Base-by-base conservation (phyloP, 2,113 vertebrate genomes). In the Parotia lawesii region DNA sequence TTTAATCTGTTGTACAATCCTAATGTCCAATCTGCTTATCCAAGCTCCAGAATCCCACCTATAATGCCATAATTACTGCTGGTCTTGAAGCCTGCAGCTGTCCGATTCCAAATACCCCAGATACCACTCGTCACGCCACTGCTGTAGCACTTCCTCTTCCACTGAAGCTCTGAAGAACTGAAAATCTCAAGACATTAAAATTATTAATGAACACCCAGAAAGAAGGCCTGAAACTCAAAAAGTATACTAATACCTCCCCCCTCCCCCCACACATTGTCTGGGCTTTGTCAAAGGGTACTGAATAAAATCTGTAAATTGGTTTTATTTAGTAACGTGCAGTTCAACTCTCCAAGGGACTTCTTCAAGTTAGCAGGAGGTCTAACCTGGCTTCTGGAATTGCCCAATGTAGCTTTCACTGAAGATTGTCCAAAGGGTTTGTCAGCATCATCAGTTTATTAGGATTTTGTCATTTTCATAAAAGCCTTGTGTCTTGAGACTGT, bases 101-200 rank as follows among this genome's bases (percentile, higher is more conserved):
- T 81, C 10, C 0, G 4, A 24, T n/a, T 77, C 27, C 22, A 28
- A 66, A 33, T 23, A 27, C 14, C 20, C 9, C 62, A 58, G 29
- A 62, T 33, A n/a, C 8, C 19, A 16, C 20, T 73, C 0, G 0
- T 12, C 9, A 45, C 0, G 0, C n/a, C 6, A 8, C 9, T 65
- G 18, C 38, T 64, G 54, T 29, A 54, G 31, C 18, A n/a, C 3
- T 35, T 90, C 44, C 12, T 74, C 31, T 74, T 64, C 27, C 11
- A 23, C 29, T 48, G 77, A 42, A 51, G 33, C 4, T 70, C 18
- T 47, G 37, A 74, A 78, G 33, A 53, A 10, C 13, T 57, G 40
- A 53, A 93, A 87, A 76, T 42, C 31, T 79, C n/a, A 40, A 31
- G 10, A 12, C 15, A 28, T 29, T 6, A 35, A 60, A 87, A 78